These are phyloP conservation scores for Monopis laevigella DNA, from an alignment of 2,888 invertebrate species.

Conservation along the genomic window DNA sequence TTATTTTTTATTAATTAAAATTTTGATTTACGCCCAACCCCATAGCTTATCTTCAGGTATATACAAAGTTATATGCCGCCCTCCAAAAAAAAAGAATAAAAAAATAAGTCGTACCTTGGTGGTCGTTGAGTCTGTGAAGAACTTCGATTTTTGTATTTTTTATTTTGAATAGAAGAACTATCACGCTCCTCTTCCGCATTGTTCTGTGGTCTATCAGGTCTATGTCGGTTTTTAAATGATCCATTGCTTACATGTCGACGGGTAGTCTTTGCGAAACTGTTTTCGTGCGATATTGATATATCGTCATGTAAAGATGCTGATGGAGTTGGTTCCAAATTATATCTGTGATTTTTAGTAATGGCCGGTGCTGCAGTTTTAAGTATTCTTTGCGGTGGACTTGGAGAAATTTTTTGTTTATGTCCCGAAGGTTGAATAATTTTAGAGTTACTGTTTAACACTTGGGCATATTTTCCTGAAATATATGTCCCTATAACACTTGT, in stretches of 20 bases:
- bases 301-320: constrained; percentile 66
- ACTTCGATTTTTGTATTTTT: constrained; percentile 57
- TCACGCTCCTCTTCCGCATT: constrained; percentile 47
- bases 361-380: constrained; percentile 80
- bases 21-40: too few relatives aligned
- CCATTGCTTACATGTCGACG: constrained; percentile 55
- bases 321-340: constrained; percentile 73
- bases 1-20: too few relatives aligned
- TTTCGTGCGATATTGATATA: constrained; percentile 52
- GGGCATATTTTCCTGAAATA: constrained; percentile 89
- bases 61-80: too few relatives aligned
- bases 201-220: constrained; percentile 31
- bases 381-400: constrained; percentile 73
- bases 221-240: constrained; percentile 69
- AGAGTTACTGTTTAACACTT: constrained; percentile 85
- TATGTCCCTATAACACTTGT: constrained; percentile 91
- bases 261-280: constrained; percentile 58
- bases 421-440: constrained; percentile 63
- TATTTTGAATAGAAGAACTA: constrained; percentile 37
- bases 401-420: constrained; percentile 72
- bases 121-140: constrained; percentile 40
- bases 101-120: constrained; percentile 39
- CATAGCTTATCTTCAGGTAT: too few relatives aligned
- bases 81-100: background rate
- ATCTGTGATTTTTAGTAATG: constrained; percentile 59